A percentile compares a stretch with the other conserved stretches of the same genome.
These are phyloP conservation scores for Ceuthmochares aereus DNA, from an alignment of 2,113 vertebrate species.

Conservation along the genomic window DNA sequence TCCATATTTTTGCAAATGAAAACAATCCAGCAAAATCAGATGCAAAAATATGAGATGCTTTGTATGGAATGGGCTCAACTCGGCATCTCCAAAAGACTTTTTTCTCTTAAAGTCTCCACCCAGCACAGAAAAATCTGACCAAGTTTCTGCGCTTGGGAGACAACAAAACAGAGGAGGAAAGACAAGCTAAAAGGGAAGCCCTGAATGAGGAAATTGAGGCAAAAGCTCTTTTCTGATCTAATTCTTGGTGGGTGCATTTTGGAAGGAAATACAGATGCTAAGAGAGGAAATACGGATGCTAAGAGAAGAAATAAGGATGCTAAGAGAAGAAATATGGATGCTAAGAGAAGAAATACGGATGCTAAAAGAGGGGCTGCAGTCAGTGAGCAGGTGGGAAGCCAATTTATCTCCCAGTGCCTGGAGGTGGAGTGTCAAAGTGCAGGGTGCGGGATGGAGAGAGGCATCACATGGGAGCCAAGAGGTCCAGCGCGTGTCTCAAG, in stretches of 20 bases:
- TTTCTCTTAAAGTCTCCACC: not conserved
- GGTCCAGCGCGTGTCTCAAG: not conserved
- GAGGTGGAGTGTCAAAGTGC: not conserved
- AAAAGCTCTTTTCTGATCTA: not conserved
- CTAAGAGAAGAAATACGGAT: no score
- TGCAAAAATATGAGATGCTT: not conserved
- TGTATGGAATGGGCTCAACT: not conserved
- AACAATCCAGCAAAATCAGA: not conserved
- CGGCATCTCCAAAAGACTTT: not conserved
- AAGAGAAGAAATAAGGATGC: no score
- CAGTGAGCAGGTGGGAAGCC: not conserved
- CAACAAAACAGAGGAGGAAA: not conserved
- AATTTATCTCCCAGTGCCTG: not conserved
- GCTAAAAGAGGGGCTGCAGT: not conserved
- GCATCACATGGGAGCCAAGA: not conserved
- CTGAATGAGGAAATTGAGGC: not conserved
- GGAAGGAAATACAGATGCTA: not conserved
- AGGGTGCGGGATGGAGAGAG: not conserved
- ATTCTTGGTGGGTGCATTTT: not conserved
- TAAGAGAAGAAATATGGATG: not conserved
- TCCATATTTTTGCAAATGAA: not conserved
- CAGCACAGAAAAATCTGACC: not conserved
- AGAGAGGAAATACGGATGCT: not conserved
- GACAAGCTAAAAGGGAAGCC: not conserved
- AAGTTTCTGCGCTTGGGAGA: not conserved